phyloP scores from a whole-genome alignment of 2,888 invertebrate genomes.

The Andrena hattorfiana region DNA sequence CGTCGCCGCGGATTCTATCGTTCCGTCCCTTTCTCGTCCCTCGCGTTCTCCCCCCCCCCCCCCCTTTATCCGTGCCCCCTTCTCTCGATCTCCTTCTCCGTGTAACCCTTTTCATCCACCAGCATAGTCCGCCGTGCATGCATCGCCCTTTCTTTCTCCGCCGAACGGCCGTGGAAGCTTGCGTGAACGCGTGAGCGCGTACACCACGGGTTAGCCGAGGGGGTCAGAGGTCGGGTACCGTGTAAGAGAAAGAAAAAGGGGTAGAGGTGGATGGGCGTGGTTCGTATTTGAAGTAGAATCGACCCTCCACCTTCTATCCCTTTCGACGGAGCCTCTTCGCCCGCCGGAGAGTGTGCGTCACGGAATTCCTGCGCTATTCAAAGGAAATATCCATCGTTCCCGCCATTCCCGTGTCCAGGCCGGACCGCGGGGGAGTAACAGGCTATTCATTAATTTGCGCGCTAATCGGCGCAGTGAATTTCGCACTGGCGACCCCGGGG shows the following conservation, averaged over 20 bases:
- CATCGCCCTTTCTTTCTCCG: background rate
- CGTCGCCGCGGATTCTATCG: slow-evolving; percentile 48
- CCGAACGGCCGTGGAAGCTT: slow-evolving; percentile 31
- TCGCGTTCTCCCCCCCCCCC: background rate
- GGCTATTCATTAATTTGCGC: slow-evolving; percentile 57
- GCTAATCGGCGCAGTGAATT: slow-evolving; percentile 47
- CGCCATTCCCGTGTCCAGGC: slow-evolving; percentile 71
- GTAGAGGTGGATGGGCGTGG: slow-evolving; percentile 78
- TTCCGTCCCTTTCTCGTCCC: slow-evolving; percentile 52
- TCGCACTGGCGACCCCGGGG: background rate
- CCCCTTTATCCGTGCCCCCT: background rate
- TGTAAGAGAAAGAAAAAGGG: slow-evolving; percentile 74
- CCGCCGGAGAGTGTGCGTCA: slow-evolving; percentile 55
- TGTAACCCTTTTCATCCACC: slow-evolving; percentile 45
- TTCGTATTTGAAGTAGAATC: slow-evolving; percentile 81
- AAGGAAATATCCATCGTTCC: slow-evolving; percentile 56
- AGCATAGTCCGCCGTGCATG: slow-evolving; percentile 17
- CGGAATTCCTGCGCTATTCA: slow-evolving; percentile 53
- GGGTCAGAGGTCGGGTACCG: slow-evolving; percentile 77
- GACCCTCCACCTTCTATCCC: slow-evolving; percentile 76
- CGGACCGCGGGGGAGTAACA: background rate
- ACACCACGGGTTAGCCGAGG: slow-evolving; percentile 74
- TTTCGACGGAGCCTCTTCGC: slow-evolving; percentile 43
- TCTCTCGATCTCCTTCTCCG: slow-evolving; percentile 1
- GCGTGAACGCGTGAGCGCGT: slow-evolving; percentile 64